Percentiles rank a stretch among this genome's conserved stretches.
Conservation (phyloP, 2,888 invertebrate genomes). For the Deroplatys truncata region DNA sequence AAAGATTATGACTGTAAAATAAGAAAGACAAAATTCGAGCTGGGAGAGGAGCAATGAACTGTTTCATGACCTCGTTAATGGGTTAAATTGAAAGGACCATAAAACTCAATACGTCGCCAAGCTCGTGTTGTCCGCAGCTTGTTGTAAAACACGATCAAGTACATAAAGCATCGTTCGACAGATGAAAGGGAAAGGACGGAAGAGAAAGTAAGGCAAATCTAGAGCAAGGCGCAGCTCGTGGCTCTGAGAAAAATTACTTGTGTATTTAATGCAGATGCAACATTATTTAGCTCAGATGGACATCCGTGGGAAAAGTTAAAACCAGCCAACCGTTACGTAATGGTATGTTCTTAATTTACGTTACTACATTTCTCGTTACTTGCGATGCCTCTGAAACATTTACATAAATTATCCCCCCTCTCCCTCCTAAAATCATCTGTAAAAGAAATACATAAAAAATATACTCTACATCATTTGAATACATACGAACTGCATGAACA, state of each 20-base stretch:
- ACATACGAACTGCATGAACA: too few relatives aligned
- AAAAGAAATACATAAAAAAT: too few relatives aligned
- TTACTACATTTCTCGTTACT: too few relatives aligned
- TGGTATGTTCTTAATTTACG: neutral
- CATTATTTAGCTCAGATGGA: neutral
- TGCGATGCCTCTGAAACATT: too few relatives aligned
- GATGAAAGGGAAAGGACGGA: neutral
- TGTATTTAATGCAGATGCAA: neutral
- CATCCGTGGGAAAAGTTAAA: neutral
- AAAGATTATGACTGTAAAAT: too few relatives aligned
- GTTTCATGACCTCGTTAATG: too few relatives aligned
- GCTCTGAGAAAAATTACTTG: neutral
- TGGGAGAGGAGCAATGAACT: too few relatives aligned
- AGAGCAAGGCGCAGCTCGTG: neutral
- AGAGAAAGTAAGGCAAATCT: neutral
- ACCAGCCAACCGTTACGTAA: neutral
- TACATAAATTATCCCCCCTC: too few relatives aligned
- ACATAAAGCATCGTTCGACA: neutral
- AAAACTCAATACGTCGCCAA: neutral
- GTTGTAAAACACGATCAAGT: neutral
- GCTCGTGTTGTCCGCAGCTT: neutral
- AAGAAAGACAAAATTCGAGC: too few relatives aligned
- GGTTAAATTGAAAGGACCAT: neutral
- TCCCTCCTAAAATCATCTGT: too few relatives aligned
- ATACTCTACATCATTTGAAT: too few relatives aligned